A percentile compares a stretch with the other conserved stretches of the same genome.
phyloP scores from a whole-genome alignment of 2,888 invertebrate genomes.

The Opisthograptis luteolata region DNA sequence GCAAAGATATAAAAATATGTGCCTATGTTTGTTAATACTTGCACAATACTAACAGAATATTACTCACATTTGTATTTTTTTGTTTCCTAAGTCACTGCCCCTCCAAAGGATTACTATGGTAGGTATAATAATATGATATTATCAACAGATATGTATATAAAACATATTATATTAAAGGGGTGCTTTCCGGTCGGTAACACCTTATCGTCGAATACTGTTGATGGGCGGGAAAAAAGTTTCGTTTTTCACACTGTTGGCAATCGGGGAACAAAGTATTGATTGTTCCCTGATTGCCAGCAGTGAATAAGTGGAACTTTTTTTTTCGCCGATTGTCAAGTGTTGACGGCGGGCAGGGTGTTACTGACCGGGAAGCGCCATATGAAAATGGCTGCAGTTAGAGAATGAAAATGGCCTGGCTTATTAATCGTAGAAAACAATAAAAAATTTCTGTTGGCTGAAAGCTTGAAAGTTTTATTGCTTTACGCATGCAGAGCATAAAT shows the following conservation, averaged over 20 bases:
- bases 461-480: background rate
- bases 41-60: background rate
- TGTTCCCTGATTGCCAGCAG: too few species aligned
- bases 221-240: too few species aligned
- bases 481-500: constrained; percentile 10
- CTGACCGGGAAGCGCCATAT: too few species aligned
- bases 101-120: constrained; percentile 68
- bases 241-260: too few species aligned
- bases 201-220: too few species aligned
- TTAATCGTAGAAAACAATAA: too few species aligned
- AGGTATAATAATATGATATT: constrained; percentile 69
- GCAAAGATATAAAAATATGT: background rate
- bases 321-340: too few species aligned
- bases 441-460: background rate
- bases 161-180: too few species aligned
- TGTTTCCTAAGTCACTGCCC: constrained; percentile 38
- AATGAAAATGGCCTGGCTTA: background rate
- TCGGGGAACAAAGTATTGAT: too few species aligned
- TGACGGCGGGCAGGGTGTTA: too few species aligned
- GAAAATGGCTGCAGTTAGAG: constrained; percentile 42
- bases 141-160: constrained; percentile 40
- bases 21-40: background rate
- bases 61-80: constrained; percentile 19
- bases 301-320: too few species aligned
- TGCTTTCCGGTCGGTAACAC: too few species aligned